Evolutionary conservation across 2,888 invertebrate species (phyloP).

Genomic region (Oxytorus armatus): DNA sequence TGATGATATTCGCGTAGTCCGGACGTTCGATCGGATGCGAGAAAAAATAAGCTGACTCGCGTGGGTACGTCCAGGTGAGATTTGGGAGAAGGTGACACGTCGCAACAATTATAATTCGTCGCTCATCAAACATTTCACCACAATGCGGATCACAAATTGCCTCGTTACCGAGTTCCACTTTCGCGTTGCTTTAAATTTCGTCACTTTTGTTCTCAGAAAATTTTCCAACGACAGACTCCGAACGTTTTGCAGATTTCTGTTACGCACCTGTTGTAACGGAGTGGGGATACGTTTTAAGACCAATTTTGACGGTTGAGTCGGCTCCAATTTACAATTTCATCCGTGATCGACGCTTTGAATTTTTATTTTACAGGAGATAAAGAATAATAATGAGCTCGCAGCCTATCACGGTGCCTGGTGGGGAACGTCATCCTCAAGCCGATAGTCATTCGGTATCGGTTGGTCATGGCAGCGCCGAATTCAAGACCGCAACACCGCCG

Average conservation of each 20-base stretch:
- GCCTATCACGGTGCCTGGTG: constrained; percentile 82
- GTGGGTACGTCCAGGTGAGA: too few species aligned
- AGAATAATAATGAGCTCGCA: constrained; percentile 81
- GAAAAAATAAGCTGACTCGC: constrained; percentile 11
- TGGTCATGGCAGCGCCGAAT: constrained; percentile 75
- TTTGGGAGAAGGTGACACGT: background rate
- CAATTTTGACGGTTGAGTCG: too few species aligned
- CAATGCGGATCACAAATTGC: constrained; percentile 46
- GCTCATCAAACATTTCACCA: constrained; percentile 27
- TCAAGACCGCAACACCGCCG: constrained; percentile 80
- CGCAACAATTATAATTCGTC: background rate
- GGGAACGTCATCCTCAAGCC: constrained; percentile 75
- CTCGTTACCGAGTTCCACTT: too few species aligned
- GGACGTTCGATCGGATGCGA: background rate
- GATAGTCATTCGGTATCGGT: constrained; percentile 78
- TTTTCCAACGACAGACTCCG: too few species aligned
- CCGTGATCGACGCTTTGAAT: too few species aligned
- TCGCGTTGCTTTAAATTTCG: too few species aligned
- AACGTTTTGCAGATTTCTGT: too few species aligned
- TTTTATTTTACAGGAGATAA: background rate
- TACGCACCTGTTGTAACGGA: too few species aligned
- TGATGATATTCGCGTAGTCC: constrained; percentile 18
- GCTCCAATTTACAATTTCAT: too few species aligned
- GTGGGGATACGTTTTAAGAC: too few species aligned
- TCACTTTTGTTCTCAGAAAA: too few species aligned